Percentiles rank a stretch among this genome's conserved stretches.
Conservation (phyloP, 2,888 invertebrate species). For the Gerris lacustris region DNA sequence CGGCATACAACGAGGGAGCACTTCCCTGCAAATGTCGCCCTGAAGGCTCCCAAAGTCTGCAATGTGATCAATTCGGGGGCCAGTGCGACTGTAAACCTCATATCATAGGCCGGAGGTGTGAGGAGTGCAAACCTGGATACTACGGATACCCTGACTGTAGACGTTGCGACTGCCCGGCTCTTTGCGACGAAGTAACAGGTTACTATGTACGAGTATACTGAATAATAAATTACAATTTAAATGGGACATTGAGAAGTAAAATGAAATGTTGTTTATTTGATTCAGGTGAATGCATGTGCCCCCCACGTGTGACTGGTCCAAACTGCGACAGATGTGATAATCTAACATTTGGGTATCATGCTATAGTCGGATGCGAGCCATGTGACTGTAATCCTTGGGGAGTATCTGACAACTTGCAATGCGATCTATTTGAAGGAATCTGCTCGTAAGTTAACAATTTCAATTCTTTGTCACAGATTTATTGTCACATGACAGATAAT, state of each 20-base stretch:
- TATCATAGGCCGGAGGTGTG: constrained; percentile 80
- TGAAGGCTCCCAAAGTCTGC: constrained; percentile 72
- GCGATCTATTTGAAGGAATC: constrained; percentile 74
- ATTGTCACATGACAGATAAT: too few species aligned
- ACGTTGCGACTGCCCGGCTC: constrained; percentile 75
- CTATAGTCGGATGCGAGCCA: constrained; percentile 86
- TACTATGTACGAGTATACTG: constrained; percentile 12
- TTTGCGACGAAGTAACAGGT: constrained; percentile 62
- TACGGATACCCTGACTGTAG: constrained; percentile 93
- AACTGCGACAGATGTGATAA: constrained; percentile 80
- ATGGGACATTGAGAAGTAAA: background rate
- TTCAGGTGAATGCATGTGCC: constrained; percentile 75
- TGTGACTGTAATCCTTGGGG: constrained; percentile 83
- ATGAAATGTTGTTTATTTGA: constrained; percentile 9
- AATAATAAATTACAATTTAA: background rate
- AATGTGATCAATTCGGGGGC: constrained; percentile 88
- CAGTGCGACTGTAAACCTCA: constrained; percentile 87
- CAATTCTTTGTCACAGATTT: background rate
- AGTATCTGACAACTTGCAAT: constrained; percentile 64
- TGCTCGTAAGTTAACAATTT: constrained; percentile 51
- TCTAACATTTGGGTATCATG: constrained; percentile 83
- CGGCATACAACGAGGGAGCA: constrained; percentile 90
- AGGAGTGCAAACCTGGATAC: constrained; percentile 74
- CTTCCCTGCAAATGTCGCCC: constrained; percentile 78
- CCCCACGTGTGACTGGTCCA: constrained; percentile 75